These are phyloP conservation scores for Oncorhynchus nerka DNA, from an alignment of 2,113 vertebrate species.

Conservation along the genomic window DNA sequence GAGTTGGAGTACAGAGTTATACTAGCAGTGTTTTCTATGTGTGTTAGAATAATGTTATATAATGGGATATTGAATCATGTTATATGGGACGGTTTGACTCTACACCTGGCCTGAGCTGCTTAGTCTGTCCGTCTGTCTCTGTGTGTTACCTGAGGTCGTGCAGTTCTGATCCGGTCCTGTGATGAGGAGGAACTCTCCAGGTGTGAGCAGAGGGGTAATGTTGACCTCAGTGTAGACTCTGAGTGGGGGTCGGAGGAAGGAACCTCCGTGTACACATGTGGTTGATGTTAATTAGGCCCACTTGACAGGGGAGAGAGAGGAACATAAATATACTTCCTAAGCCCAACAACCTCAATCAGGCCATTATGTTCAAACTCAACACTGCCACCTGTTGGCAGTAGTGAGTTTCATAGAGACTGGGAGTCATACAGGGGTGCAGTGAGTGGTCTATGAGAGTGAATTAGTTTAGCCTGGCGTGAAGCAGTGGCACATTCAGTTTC, in stretches of 20 bases:
- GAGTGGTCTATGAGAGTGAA: background rate
- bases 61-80: background rate
- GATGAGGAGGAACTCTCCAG: slow-evolving; percentile 88
- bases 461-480: background rate
- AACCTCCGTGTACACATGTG: no score
- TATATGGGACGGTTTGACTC: slow-evolving; percentile 8
- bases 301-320: slow-evolving; percentile 62
- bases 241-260: slow-evolving; percentile 88
- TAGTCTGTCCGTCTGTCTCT: background rate
- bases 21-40: background rate
- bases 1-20: slow-evolving; percentile 42
- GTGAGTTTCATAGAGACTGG: background rate
- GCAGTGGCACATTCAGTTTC: background rate
- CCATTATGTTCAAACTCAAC: background rate
- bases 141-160: slow-evolving; percentile 88
- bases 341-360: background rate
- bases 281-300: slow-evolving; percentile 93
- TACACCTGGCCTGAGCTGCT: background rate
- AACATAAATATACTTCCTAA: no score
- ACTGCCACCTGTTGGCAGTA: background rate
- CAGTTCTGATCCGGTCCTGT: slow-evolving; percentile 92
- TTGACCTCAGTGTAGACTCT: slow-evolving; percentile 93
- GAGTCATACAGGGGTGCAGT: background rate
- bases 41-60: slow-evolving; percentile 15
- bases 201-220: slow-evolving; percentile 82